Percentiles rank a stretch among this genome's conserved stretches.
These are phyloP conservation scores for Babylonia areolata DNA, from an alignment of 1,140 invertebrate species.

Conservation along the genomic window DNA sequence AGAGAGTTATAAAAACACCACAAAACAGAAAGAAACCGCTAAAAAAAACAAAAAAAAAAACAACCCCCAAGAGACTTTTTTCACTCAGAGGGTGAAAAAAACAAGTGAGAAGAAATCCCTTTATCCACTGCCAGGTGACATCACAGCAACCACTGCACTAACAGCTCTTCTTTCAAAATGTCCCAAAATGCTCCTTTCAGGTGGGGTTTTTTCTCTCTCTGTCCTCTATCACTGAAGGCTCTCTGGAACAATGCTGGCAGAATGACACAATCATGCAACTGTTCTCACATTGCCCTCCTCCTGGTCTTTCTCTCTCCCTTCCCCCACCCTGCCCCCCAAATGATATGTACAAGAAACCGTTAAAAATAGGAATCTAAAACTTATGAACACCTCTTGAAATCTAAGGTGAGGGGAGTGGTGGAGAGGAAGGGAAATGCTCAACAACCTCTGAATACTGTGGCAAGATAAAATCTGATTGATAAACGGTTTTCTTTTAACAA, in stretches of 20 bases:
- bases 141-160: neutral
- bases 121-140: neutral
- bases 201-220: no score
- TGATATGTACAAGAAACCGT: slow-evolving; percentile 5
- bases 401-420: no score
- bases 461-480: neutral
- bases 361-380: neutral
- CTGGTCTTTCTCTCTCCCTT: no score
- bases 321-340: no score
- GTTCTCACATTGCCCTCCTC: neutral
- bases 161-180: neutral
- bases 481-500: no score
- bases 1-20: neutral
- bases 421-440: no score
- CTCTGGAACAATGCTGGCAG: neutral
- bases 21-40: no score
- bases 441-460: neutral
- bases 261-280: neutral
- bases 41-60: neutral
- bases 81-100: neutral
- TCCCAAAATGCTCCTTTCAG: neutral
- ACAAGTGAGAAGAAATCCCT: neutral
- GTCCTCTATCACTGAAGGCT: neutral
- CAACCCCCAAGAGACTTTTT: neutral
- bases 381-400: neutral